A percentile compares a stretch with the other conserved stretches of the same genome.
phyloP scores from a whole-genome alignment of 2,888 invertebrate species.

The Lithophane ornitopus region DNA sequence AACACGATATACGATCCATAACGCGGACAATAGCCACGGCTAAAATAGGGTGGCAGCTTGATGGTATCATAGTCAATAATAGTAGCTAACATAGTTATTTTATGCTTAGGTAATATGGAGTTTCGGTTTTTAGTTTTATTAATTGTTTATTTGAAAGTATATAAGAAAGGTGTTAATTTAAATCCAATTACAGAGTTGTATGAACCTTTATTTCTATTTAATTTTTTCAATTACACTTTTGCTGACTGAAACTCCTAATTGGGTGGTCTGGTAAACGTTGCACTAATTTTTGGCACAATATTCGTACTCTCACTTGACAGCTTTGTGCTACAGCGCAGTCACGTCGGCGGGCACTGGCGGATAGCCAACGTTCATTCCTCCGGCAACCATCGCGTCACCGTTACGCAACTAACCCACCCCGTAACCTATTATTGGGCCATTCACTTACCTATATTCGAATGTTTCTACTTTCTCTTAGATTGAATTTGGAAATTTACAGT shows the following conservation, averaged over 20 bases:
- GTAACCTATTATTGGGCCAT: conserved; percentile 63
- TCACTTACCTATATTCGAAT: conserved; percentile 57
- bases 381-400: conserved; percentile 39
- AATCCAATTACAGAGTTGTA: not conserved
- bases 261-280: conserved; percentile 26
- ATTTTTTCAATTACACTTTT: conserved; percentile 20
- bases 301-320: conserved; percentile 46
- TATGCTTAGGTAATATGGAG: not conserved
- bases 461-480: conserved; percentile 47
- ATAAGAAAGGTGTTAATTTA: not conserved
- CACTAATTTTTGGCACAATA: conserved; percentile 34
- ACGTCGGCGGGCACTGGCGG: conserved; percentile 57
- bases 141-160: not conserved
- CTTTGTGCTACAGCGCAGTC: conserved; percentile 39
- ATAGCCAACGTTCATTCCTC: conserved; percentile 52
- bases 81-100: conserved; percentile 4
- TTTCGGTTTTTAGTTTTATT: conserved; percentile 13
- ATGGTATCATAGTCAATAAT: conserved; percentile 26
- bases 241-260: conserved; percentile 32
- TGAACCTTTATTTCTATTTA: not conserved
- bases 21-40: conserved; percentile 33
- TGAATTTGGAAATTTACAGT: conserved; percentile 27
- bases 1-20: conserved; percentile 26
- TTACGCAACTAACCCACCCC: conserved; percentile 61
- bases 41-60: conserved; percentile 17